These are phyloP conservation scores for Imbricaverruca yamaguchii DNA, from an alignment of 2,888 invertebrate genomes.

Conservation along the genomic window DNA sequence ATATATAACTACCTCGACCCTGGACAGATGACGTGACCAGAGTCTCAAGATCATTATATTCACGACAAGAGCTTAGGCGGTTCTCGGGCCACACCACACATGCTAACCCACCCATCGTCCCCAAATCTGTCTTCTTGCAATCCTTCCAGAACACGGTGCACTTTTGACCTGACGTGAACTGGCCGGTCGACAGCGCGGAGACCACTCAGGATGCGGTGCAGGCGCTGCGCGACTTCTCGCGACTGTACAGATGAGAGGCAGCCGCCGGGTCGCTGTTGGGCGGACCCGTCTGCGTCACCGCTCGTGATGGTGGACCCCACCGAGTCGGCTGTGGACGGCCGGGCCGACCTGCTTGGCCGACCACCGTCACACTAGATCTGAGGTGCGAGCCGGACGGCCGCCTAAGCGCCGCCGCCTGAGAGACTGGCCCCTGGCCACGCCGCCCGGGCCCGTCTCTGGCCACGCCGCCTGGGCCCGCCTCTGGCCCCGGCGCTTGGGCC, in stretches of 20 bases:
- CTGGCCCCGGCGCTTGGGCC: not conserved
- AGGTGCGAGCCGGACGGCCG: not conserved
- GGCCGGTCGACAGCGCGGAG: slow-evolving; percentile 55
- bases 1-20: no score
- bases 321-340: not conserved
- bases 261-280: no score
- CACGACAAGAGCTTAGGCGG: slow-evolving; percentile 23
- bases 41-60: slow-evolving; percentile 6
- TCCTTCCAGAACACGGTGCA: no score
- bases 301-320: not conserved
- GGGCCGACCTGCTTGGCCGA: not conserved
- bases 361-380: no score
- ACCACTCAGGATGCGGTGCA: slow-evolving; percentile 68
- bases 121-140: no score
- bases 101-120: no score
- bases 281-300: no score
- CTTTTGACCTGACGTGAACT: slow-evolving; percentile 1
- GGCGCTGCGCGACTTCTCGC: slow-evolving; percentile 72
- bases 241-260: slow-evolving; percentile 67
- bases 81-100: not conserved
- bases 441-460: not conserved
- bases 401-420: not conserved
- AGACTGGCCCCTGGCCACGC: not conserved
- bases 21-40: not conserved
- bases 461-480: not conserved